Conservation (phyloP, 1,140 invertebrate species). For the Rhynchophorus ferrugineus region DNA sequence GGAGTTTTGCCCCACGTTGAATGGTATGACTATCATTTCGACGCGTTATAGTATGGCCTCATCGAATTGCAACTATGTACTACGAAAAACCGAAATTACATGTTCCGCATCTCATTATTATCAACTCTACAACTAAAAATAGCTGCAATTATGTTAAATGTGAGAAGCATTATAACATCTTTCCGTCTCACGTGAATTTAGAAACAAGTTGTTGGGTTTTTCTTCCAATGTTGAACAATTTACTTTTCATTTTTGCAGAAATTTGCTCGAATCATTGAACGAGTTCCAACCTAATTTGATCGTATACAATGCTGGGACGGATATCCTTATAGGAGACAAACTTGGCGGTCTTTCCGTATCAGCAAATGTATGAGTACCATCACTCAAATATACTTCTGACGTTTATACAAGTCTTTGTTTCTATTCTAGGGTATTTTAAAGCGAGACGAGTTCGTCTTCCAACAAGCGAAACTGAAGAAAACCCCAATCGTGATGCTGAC, state of each 20-base stretch:
- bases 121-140: no score
- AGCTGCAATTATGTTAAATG: no score
- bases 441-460: slow-evolving; percentile 77
- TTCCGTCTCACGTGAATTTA: no score
- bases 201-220: no score
- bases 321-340: slow-evolving; percentile 70
- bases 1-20: no score
- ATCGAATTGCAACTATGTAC: no score
- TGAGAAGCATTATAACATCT: no score
- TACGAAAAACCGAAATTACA: no score
- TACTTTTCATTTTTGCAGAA: slow-evolving; percentile 40
- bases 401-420: slow-evolving; percentile 3
- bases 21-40: no score
- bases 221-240: no score
- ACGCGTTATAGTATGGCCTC: no score
- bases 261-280: slow-evolving; percentile 55
- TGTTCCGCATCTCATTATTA: no score
- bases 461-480: slow-evolving; percentile 50
- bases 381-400: not conserved
- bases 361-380: slow-evolving; percentile 47
- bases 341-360: slow-evolving; percentile 63
- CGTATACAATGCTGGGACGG: slow-evolving; percentile 85
- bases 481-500: slow-evolving; percentile 84
- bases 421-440: slow-evolving; percentile 64
- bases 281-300: slow-evolving; percentile 75